These are phyloP conservation scores for Plectrocnemia conspersa DNA, from an alignment of 1,140 invertebrate genomes.

Conservation along the genomic window DNA sequence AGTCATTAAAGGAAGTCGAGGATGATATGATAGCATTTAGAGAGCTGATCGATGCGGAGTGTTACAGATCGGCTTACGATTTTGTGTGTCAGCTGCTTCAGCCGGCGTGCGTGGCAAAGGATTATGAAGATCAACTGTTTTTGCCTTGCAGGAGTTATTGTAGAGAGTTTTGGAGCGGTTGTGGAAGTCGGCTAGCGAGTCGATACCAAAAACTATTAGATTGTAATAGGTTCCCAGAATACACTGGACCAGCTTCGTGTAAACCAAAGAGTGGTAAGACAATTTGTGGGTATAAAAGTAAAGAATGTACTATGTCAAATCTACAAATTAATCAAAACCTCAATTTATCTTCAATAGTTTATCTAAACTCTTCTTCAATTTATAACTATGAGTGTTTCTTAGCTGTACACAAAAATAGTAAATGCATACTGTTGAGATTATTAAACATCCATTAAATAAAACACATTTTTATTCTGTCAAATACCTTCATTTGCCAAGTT, in stretches of 20 bases:
- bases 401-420: no score
- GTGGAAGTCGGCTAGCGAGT: conserved; percentile 66
- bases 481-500: no score
- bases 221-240: conserved; percentile 76
- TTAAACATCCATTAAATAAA: no score
- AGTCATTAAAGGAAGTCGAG: conserved; percentile 61
- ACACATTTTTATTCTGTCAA: no score
- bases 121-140: conserved; percentile 54
- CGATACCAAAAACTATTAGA: conserved; percentile 68
- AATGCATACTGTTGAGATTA: no score
- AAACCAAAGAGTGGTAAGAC: conserved; percentile 67
- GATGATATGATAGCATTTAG: conserved; percentile 77
- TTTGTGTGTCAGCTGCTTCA: conserved; percentile 82
- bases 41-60: conserved; percentile 82
- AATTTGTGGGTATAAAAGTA: no score
- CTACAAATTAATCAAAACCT: no score
- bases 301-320: no score
- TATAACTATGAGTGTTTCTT: no score
- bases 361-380: no score
- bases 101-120: conserved; percentile 60
- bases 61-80: conserved; percentile 76
- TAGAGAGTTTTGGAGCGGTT: conserved; percentile 76
- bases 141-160: conserved; percentile 81
- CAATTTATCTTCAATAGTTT: no score
- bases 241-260: conserved; percentile 66